Evolutionary conservation across 2,797 vertebrate genomes (phyloP).

Genomic region (Myotis daubentonii): DNA sequence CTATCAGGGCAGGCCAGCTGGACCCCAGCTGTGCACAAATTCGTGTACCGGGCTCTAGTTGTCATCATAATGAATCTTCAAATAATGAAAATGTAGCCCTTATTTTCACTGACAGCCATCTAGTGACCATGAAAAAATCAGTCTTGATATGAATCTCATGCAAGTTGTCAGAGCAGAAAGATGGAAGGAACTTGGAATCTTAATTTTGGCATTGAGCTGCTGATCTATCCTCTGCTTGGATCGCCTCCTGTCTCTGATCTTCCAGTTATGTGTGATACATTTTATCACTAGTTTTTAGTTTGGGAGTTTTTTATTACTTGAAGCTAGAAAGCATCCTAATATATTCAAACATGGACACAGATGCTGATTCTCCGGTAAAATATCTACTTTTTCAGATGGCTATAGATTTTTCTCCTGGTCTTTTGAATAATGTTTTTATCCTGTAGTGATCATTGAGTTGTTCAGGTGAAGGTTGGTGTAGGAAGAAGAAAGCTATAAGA

Average conservation of each 20-base stretch:
- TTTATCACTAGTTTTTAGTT: neutral
- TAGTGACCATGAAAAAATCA: neutral
- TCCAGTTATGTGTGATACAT: neutral
- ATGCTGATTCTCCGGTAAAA: neutral
- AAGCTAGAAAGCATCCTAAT: neutral
- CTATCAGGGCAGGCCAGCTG: too few relatives aligned
- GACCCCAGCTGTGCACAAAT: too few relatives aligned
- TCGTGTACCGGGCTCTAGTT: too few relatives aligned
- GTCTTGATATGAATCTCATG: neutral
- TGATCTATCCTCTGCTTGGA: neutral
- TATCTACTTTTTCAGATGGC: neutral
- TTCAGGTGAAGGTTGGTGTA: neutral
- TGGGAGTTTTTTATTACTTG: neutral
- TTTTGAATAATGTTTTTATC: neutral
- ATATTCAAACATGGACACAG: neutral
- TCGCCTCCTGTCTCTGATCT: neutral
- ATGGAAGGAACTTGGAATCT: neutral
- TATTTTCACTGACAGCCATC: neutral
- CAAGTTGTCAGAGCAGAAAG: neutral
- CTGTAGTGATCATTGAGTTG: neutral
- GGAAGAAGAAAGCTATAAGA: neutral
- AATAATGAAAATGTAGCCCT: neutral
- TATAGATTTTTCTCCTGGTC: neutral
- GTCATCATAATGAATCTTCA: neutral
- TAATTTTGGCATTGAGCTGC: neutral